phyloP scores from a whole-genome alignment of 2,888 invertebrate genomes.

The Mycalesis mineus region DNA sequence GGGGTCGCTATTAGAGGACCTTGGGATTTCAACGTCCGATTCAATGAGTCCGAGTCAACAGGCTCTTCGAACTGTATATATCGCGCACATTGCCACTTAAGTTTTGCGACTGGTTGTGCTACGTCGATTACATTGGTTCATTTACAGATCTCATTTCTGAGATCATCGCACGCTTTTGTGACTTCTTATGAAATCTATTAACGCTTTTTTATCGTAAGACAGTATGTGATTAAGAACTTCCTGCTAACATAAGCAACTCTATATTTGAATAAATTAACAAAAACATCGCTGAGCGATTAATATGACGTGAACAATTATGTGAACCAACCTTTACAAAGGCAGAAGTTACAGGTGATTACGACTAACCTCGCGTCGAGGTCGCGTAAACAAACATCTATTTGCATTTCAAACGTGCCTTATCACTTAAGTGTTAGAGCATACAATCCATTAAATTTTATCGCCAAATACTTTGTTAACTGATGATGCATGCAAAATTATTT shows the following conservation, averaged over 20 bases:
- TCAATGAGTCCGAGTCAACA: too few species aligned
- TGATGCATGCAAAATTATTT: constrained; percentile 8
- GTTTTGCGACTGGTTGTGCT: too few species aligned
- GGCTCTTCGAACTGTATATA: too few species aligned
- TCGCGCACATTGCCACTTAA: too few species aligned
- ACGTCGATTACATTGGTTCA: too few species aligned
- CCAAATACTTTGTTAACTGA: constrained; percentile 6
- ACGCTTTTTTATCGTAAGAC: too few species aligned
- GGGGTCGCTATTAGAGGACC: too few species aligned
- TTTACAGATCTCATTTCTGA: too few species aligned
- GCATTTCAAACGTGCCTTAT: constrained; percentile 28
- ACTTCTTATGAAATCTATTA: too few species aligned
- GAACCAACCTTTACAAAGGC: constrained; percentile 27
- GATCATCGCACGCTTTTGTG: too few species aligned
- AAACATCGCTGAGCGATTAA: background rate
- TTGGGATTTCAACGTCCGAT: too few species aligned
- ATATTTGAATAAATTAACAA: background rate
- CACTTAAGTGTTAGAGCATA: constrained; percentile 23
- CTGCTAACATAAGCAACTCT: background rate
- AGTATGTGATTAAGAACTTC: background rate
- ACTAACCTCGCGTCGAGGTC: constrained; percentile 42
- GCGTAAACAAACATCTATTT: constrained; percentile 24
- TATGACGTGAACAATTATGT: constrained; percentile 18
- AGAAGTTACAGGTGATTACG: constrained; percentile 40
- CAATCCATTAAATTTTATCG: constrained; percentile 23